A percentile compares a stretch with the other conserved stretches of the same genome.
Conservation (phyloP, 2,888 invertebrate species). For the Imbricaverruca yamaguchii region DNA sequence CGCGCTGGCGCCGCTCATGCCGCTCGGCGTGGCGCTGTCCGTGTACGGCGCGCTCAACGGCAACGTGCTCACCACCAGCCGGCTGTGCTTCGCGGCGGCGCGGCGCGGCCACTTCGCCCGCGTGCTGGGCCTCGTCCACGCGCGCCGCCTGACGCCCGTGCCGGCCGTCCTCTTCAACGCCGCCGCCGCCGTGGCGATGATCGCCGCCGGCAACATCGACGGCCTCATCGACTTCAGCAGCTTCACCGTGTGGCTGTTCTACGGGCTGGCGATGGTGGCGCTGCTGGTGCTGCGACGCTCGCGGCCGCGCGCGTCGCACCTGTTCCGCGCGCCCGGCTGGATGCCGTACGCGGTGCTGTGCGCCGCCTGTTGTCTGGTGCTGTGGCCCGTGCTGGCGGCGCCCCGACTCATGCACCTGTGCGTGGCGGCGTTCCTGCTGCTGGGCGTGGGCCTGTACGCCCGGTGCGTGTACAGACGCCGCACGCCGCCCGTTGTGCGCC, state of each 20-base stretch:
- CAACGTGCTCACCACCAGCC: conserved; percentile 37
- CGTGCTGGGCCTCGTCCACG: conserved; percentile 83
- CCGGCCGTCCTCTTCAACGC: conserved; percentile 72
- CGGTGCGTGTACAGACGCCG: conserved; percentile 55
- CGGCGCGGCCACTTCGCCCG: conserved; percentile 84
- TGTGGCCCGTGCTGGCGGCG: conserved; percentile 64
- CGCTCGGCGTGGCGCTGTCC: conserved; percentile 37
- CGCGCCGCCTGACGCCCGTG: conserved; percentile 78
- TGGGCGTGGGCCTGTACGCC: conserved; percentile 63
- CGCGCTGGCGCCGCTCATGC: conserved; percentile 37
- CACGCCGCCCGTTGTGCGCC: too few species aligned
- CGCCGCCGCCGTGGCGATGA: conserved; percentile 59
- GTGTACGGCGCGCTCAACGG: conserved; percentile 38
- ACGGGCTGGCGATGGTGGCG: conserved; percentile 71
- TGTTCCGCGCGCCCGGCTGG: conserved; percentile 57
- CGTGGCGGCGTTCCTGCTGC: conserved; percentile 60
- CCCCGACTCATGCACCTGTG: conserved; percentile 69
- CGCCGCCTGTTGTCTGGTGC: conserved; percentile 62
- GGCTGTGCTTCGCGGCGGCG: conserved; percentile 52
- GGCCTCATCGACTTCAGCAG: conserved; percentile 75
- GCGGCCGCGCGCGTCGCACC: conserved; percentile 57
- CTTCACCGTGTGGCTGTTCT: conserved; percentile 81
- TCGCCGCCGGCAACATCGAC: conserved; percentile 63
- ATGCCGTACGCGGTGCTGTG: conserved; percentile 64
- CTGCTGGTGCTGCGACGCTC: conserved; percentile 64